Base-by-base conservation (phyloP, 2,113 vertebrate species). In the Vanacampus margaritifer region DNA sequence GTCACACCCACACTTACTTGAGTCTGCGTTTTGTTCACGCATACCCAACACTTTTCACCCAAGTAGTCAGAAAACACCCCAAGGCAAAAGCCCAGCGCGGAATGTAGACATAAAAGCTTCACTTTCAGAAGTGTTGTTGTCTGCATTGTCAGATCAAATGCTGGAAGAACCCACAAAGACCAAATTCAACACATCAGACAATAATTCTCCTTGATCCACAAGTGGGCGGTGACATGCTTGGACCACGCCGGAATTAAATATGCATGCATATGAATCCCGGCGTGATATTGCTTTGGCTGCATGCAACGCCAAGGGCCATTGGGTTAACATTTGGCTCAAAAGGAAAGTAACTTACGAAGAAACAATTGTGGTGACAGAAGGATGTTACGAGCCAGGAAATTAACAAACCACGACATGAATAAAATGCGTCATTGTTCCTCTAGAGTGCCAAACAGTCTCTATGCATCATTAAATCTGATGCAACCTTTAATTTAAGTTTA, bases 401-500 rank as follows among this genome's bases (percentile, higher is more conserved):
- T 39, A 66, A 64, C 57, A 14, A 78, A 45, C 51, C 45, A 5
- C 35, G 23, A 37, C n/a, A 39, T 64, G 50, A 1, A 28, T 67
- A 24, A 76, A 62, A 61, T 58, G 9, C 12, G 35, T 57, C 61
- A 46, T 46, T 64, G 57, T 66, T 74, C 67, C 39, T 28, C 59
- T 21, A 13, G 37, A 64, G 53, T 39, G 35, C 51, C 58, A 72
- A 65, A 74, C 65, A 80, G 39, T 58, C 61, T 66, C 28, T 58
- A n/a, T 28, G 56, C 72, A 71, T 37, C 35, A 67, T 76, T 78
- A 69, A 67, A 69, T 32, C n/a, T 65, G 59, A 71, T 60, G 63
- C 72, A 65, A 11, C 28, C 37, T 68, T 82, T 68, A 51, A 69
- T 53, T 68, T 69, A 50, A 71, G 56, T 69, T 76, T 69, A 50